Evolutionary conservation across 2,888 invertebrate genomes (phyloP).

Genomic region (Disparrhopalites patrizii): DNA sequence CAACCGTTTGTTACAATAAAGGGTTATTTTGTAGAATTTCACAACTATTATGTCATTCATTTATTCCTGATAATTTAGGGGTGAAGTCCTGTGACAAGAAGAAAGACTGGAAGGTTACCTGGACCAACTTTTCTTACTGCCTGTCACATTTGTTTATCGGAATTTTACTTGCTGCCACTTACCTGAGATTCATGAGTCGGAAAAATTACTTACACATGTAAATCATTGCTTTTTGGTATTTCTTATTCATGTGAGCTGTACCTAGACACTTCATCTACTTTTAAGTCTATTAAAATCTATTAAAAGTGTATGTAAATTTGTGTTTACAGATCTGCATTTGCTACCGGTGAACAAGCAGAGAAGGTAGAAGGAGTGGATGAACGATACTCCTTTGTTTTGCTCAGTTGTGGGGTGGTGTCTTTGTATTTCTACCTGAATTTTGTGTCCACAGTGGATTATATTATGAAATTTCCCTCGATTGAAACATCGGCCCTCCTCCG

Average conservation of each 20-base stretch:
- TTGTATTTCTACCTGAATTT: slow-evolving; percentile 7
- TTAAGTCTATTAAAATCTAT: no score
- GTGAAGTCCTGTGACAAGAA: slow-evolving; percentile 2
- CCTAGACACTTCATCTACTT: no score
- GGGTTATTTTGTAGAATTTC: no score
- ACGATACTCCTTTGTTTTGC: slow-evolving; percentile 16
- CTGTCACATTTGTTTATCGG: slow-evolving; percentile 5
- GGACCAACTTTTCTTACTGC: neutral
- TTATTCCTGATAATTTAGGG: neutral
- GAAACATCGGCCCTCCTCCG: slow-evolving; percentile 19
- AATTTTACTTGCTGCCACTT: slow-evolving; percentile 2
- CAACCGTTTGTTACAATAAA: no score
- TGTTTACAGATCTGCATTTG: neutral
- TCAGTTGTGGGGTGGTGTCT: slow-evolving; percentile 18
- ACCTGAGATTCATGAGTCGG: slow-evolving; percentile 15
- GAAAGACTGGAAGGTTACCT: neutral
- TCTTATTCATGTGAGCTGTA: no score
- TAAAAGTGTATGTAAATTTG: neutral
- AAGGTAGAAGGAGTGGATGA: slow-evolving; percentile 9
- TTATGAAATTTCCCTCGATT: slow-evolving; percentile 13
- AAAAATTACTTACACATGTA: neutral
- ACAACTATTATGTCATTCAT: neutral
- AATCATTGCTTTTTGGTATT: neutral
- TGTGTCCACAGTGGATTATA: slow-evolving; percentile 8
- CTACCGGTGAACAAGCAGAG: neutral